Evolutionary conservation across 2,797 vertebrate genomes (phyloP), one percentile per base, ranked within the genome.

Genomic region (Dendrocincla tyrannina): DNA sequence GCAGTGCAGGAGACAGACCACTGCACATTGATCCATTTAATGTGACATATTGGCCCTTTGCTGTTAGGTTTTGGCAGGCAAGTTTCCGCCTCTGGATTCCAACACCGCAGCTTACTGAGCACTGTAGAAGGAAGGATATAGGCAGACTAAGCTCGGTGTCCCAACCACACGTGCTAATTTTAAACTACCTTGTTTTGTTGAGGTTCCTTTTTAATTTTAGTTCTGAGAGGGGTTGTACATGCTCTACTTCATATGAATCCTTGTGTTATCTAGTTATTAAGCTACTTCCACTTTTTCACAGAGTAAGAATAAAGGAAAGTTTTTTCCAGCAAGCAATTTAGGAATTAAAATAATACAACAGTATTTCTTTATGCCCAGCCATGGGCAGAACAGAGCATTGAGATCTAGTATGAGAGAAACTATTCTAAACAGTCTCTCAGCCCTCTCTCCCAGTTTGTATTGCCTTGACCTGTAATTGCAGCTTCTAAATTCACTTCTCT

Each of bases 81-180:
- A 98, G 88, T 82, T 98, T 98, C 81, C 99, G 97, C 6, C 98
- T 97, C 97, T 99, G 99, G 91, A 98, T 97, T 58, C 99, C 99
- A 81, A 97, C 93, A 19, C 99, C 99, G 4, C 99, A 99, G 64
- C 97, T 99, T 66, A 99, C 98, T 3, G 99, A 99, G 95, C 99
- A 99, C 99, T 99, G 94, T 7, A 94, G 79, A 44, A 89, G 76
- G 89, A 97, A 96, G 27, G 87, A 92, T 56, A 53, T 41, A 95
- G 75, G 82, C 85, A 93, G 67, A 35, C 56, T 81, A 46, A 85
- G 74, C 64, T 39, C 49, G 35, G 35, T 70, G 74, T 44, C 66
- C 67, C 80, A 69, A 5, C 55, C 33, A 70, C 47, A 78, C 9
- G 24, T 20, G 24, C 23, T 81, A 39, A 78, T 91, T 82, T 96